Base-by-base conservation (phyloP, 2,888 invertebrate species). In the Tinea semifulvella region DNA sequence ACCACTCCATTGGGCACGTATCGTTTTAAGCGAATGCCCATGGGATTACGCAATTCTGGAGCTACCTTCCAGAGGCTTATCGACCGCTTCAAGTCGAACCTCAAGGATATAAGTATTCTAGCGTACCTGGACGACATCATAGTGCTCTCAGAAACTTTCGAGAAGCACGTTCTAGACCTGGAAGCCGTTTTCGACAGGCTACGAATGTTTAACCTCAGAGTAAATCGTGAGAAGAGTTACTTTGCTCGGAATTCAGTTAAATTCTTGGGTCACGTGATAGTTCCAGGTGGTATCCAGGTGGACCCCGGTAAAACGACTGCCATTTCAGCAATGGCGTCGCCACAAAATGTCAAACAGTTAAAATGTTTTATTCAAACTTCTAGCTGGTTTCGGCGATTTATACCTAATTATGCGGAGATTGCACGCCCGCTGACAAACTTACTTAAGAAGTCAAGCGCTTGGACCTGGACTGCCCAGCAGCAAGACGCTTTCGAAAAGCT, bases 1-100 rank as follows among this genome's bases (percentile, higher is more conserved):
- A 53, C 60, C 1, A 60, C 63, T 0, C 60, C 60, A 1, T 60
- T 61, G 43, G 63, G 63, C 2, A 53, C 56, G 1, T 60, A 52
- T 45, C 43, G 45, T 13, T 66, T 63, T 36, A 47, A 49, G 1
- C 42, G 64, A 31, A 64, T 66, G 62, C 58, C 63, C 0, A 63
- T 63, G 28, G 61, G 62, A 1, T 38, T 63, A 0, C 47, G 55
- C 1, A 61, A 61, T 31, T 61, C 62, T 0, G 58, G 60, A 0
- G 54, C 59, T 0, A 62, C 59, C 0, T 63, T 64, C 27, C 56
- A 60, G 28, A 11, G 57, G 1, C 8, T 62, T 4, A 61, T 63
- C 1, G 60, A 64, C 46, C 45, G 56, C 14, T 47, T 61, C 3
- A 48, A 47, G n/a, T n/a, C 50, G 0, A 36, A 43, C 1, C 11